A percentile compares a stretch with the other conserved stretches of the same genome.
phyloP scores from a whole-genome alignment of 2,797 vertebrate genomes.

The Epinephelus coioides region DNA sequence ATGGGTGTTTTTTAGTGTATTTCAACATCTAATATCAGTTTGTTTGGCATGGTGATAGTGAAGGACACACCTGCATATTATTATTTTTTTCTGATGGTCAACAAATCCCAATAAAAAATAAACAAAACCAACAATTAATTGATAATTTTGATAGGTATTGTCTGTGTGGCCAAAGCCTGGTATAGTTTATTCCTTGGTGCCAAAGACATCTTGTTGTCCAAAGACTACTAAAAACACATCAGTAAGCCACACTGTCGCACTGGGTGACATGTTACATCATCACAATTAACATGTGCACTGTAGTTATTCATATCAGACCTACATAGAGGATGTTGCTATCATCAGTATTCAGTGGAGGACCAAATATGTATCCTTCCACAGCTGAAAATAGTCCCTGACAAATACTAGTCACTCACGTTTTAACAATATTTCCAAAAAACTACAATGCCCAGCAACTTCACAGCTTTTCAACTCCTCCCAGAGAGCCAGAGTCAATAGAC shows the following conservation, averaged over 20 bases:
- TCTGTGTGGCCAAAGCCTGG: background rate
- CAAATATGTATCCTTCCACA: background rate
- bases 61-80: background rate
- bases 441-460: background rate
- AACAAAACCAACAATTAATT: background rate
- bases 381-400: background rate
- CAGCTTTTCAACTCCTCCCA: too few species aligned
- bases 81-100: background rate
- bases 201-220: background rate
- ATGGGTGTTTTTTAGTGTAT: conserved; percentile 5
- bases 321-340: background rate
- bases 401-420: background rate
- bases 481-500: too few species aligned
- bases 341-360: background rate
- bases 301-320: background rate
- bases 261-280: too few species aligned
- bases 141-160: background rate
- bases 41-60: conserved; percentile 29
- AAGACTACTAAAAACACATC: background rate
- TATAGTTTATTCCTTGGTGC: background rate
- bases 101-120: conserved; percentile 31
- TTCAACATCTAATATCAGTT: conserved; percentile 25
- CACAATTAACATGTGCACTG: background rate
- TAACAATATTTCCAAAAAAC: background rate
- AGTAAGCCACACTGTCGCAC: background rate